These are phyloP conservation scores for Brotogeris chrysoptera DNA, from an alignment of 2,797 vertebrate species.

Conservation along the genomic window DNA sequence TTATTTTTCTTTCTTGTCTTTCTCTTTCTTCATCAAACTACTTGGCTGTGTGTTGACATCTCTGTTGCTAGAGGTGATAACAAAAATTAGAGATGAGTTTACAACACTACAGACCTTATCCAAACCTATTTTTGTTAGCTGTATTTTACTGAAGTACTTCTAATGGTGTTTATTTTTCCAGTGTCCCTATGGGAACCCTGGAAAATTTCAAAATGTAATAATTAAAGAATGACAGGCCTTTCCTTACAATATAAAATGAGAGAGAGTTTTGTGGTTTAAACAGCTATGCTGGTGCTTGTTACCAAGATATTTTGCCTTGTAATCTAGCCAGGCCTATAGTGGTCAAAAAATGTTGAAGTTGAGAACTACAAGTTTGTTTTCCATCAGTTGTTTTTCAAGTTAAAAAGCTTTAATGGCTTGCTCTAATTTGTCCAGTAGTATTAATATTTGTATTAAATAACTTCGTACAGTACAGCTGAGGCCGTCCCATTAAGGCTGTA, in stretches of 20 bases:
- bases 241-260: conserved; percentile 36
- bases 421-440: conserved; percentile 20
- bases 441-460: neutral
- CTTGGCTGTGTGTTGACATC: neutral
- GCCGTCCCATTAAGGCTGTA: neutral
- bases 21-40: neutral
- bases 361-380: conserved; percentile 10
- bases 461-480: neutral
- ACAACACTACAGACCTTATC: neutral
- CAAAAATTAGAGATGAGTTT: neutral
- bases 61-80: neutral
- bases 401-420: conserved; percentile 27
- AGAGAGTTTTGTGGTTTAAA: conserved; percentile 57
- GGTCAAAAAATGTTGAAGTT: conserved; percentile 34
- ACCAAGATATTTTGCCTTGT: conserved; percentile 46
- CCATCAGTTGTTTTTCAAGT: conserved; percentile 19
- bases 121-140: neutral
- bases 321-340: conserved; percentile 32
- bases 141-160: conserved; percentile 13
- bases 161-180: conserved; percentile 47
- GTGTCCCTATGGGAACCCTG: conserved; percentile 56
- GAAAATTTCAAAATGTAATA: conserved; percentile 46
- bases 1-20: neutral
- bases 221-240: conserved; percentile 48
- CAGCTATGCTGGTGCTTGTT: conserved; percentile 44